These are phyloP conservation scores for Heliopora coerulea DNA, from an alignment of 92 coral and sea anemone species.

Conservation along the genomic window DNA sequence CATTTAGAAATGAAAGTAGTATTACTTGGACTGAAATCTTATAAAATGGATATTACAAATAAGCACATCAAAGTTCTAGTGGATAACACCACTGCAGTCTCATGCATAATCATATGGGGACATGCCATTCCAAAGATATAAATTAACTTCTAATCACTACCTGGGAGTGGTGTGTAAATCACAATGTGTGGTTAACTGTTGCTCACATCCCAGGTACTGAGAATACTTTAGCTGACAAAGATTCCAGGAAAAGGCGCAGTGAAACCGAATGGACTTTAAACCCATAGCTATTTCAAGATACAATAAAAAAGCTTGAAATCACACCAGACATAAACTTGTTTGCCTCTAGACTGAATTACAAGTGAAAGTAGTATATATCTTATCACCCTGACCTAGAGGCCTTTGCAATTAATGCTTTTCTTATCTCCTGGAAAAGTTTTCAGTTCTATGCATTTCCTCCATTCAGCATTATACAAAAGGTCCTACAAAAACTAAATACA, in stretches of 20 bases:
- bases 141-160: conserved; percentile 31
- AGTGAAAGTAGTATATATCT: conserved; percentile 25
- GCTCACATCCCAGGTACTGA: conserved; percentile 60
- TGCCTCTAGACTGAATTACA: conserved; percentile 51
- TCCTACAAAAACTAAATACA: conserved; percentile 41
- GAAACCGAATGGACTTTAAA: conserved; percentile 51
- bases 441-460: conserved; percentile 59
- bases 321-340: conserved; percentile 51
- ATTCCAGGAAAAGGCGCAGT: conserved; percentile 33
- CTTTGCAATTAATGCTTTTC: conserved; percentile 44
- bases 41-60: too few relatives aligned
- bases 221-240: conserved; percentile 48
- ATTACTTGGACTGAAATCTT: conserved; percentile 1
- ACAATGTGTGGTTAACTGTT: conserved; percentile 52
- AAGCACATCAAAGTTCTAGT: conserved; percentile 38
- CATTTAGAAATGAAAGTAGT: conserved; percentile 54
- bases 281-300: conserved; percentile 7
- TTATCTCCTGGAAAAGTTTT: conserved; percentile 38
- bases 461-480: conserved; percentile 37
- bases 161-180: conserved; percentile 48
- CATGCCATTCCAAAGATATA: conserved; percentile 38
- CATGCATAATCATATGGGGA: conserved; percentile 49
- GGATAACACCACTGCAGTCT: conserved; percentile 57
- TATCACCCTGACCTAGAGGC: conserved; percentile 55
- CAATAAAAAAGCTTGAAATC: conserved; percentile 5